Base-by-base conservation (phyloP, 2,113 vertebrate genomes). In the Platichthys flesus region DNA sequence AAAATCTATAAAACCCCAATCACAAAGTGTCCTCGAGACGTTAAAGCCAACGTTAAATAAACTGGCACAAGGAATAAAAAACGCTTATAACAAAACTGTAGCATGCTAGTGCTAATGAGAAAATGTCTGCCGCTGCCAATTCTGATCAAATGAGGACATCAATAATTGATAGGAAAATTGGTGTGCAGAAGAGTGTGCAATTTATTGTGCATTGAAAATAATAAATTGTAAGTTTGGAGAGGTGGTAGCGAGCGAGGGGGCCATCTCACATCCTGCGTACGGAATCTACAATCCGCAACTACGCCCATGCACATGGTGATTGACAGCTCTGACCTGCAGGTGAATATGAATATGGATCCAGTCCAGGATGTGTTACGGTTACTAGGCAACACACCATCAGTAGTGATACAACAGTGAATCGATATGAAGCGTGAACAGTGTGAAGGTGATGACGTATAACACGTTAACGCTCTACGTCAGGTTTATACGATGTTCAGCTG, bases 311-410 rank as follows among this genome's bases (percentile, higher is more conserved):
- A 26, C 21, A 1, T 52, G n/a, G 28, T 51, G 2, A 20, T 14
- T 45, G 28, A 28, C 52, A 18, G 47, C 18, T 51, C 1, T 16
- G 0, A 18, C 3, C 47, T 15, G 18, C 47, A 18, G 16, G 16
- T 15, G 15, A 16, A 4, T 49, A 24, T 16, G 47, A 49, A 21
- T 49, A 20, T 61, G n/a, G 67, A 75, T 57, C 37, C 14, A 31
- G 28, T 23, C n/a, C n/a, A 47, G n/a, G 56, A 76, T 55, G 42
- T 21, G n/a, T 24, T 1, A 10, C 1, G 24, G 72, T 83, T 37
- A 69, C 66, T 49, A 75, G 24, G 73, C 79, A 85, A 78, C 83
- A 45, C 67, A 58, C 9, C 42, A 31, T 31, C 47, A 3, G 16
- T 49, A 5, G 47, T 13, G 2, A 49, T 49, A 49, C 26, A 28